Conservation (phyloP, 2,113 vertebrate species). For the Scytalopus superciliaris region DNA sequence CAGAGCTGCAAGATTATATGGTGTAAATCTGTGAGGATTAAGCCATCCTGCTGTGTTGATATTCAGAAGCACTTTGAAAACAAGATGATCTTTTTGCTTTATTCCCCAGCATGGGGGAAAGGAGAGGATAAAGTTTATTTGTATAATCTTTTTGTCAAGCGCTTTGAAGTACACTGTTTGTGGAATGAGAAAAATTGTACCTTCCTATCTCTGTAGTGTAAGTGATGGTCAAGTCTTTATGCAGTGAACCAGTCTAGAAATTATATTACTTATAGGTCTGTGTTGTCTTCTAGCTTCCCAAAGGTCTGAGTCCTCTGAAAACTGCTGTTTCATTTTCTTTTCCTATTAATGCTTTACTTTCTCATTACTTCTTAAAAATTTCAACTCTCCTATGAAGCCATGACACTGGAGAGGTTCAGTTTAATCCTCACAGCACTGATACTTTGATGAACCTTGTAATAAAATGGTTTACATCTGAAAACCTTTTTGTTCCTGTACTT, state of each 20-base stretch:
- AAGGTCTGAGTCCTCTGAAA: background rate
- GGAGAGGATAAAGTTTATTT: background rate
- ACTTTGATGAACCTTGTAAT: background rate
- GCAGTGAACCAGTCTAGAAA: background rate
- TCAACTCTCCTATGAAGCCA: background rate
- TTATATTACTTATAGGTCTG: background rate
- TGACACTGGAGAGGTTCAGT: background rate
- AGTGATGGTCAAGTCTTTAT: background rate
- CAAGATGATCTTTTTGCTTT: constrained; percentile 18
- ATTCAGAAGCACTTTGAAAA: constrained; percentile 8
- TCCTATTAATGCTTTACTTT: background rate
- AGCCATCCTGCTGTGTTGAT: background rate
- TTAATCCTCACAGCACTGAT: background rate
- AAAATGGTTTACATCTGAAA: background rate
- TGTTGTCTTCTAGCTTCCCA: background rate
- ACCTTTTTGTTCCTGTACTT: background rate
- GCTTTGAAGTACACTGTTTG: background rate
- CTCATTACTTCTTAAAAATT: background rate
- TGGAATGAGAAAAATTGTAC: background rate
- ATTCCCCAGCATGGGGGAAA: background rate
- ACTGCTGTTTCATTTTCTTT: background rate
- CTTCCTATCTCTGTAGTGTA: background rate
- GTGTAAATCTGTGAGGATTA: constrained; percentile 17
- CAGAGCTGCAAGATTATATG: background rate
- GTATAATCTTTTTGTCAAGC: background rate